phyloP scores from a whole-genome alignment of 2,113 vertebrate genomes.

The Scopus umbretta region DNA sequence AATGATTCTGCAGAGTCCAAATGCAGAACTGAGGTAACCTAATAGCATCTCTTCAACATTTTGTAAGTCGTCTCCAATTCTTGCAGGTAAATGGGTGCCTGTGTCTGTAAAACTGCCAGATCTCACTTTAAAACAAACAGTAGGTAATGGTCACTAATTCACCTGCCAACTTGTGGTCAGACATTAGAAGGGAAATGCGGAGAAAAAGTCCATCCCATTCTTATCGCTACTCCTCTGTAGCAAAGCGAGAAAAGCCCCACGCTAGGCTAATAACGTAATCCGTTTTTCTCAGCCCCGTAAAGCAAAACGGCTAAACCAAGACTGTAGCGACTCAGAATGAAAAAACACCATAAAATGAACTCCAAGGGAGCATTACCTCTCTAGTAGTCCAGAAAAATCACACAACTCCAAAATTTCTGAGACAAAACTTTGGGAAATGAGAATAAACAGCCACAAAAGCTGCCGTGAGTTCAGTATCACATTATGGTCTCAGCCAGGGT shows the following conservation, averaged over 20 bases:
- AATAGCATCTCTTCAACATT: neutral
- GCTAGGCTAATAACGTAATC: neutral
- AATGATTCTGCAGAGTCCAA: neutral
- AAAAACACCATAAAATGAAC: neutral
- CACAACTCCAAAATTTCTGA: neutral
- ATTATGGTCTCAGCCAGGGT: neutral
- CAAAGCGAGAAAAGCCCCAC: neutral
- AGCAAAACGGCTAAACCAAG: neutral
- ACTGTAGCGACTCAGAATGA: neutral
- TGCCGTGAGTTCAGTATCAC: neutral
- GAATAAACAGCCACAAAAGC: neutral
- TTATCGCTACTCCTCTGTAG: neutral
- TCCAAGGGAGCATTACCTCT: neutral
- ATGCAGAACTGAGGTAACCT: neutral
- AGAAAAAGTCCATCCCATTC: neutral
- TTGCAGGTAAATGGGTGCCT: neutral
- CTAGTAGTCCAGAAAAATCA: neutral
- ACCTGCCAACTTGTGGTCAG: neutral
- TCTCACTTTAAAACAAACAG: neutral
- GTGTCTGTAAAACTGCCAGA: neutral
- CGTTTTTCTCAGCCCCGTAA: neutral
- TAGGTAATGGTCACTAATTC: neutral
- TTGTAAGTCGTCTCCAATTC: neutral
- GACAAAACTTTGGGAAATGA: neutral
- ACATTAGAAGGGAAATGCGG: neutral